Conservation (phyloP, 2,797 vertebrate species). For the Schizopygopsis pylzovi region DNA sequence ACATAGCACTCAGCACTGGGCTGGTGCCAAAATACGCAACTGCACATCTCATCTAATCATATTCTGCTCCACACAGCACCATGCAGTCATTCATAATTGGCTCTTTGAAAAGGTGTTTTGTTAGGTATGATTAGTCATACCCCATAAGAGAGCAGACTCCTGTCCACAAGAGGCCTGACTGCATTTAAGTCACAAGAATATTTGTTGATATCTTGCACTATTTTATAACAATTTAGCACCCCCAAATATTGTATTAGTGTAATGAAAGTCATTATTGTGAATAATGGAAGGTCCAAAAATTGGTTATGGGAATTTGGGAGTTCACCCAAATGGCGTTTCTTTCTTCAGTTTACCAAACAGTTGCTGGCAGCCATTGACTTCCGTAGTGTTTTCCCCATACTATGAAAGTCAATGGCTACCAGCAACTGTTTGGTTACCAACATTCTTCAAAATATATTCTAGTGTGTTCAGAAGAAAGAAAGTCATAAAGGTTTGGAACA, state of each 20-base stretch:
- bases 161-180: not conserved
- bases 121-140: slow-evolving; percentile 28
- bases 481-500: not conserved
- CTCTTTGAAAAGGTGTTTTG: slow-evolving; percentile 44
- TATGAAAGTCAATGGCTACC: not conserved
- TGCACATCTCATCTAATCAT: slow-evolving; percentile 40
- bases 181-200: not conserved
- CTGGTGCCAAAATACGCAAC: slow-evolving; percentile 47
- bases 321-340: not conserved
- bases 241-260: not conserved
- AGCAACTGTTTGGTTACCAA: not conserved
- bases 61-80: slow-evolving; percentile 41
- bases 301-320: not conserved
- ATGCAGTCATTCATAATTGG: slow-evolving; percentile 31
- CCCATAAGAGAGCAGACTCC: not conserved
- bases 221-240: not conserved
- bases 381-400: not conserved
- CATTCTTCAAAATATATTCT: not conserved
- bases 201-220: not conserved
- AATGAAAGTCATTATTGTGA: not conserved
- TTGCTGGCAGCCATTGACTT: not conserved
- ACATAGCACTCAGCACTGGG: slow-evolving; percentile 49
- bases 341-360: not conserved
- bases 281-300: not conserved
- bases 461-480: not conserved